Base-by-base conservation (phyloP, 2,113 vertebrate genomes). In the Rhinolophus ferrumequinum region DNA sequence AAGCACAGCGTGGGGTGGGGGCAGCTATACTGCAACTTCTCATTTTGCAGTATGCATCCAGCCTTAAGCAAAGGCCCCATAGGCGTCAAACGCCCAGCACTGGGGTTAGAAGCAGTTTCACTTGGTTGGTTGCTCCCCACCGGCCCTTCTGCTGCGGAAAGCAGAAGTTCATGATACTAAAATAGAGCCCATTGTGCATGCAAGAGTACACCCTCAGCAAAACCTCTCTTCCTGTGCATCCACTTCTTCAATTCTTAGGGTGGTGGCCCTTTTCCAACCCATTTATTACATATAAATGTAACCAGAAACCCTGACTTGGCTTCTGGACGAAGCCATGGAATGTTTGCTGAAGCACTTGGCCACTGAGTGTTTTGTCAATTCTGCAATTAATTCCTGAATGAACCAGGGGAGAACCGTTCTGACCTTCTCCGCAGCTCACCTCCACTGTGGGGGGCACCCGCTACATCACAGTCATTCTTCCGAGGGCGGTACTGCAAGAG, bases 91-190 rank as follows among this genome's bases (percentile, higher is more conserved):
- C 1, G 1, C 41, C 30, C 8, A 0, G n/a, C 21, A 16, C 1
- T 0, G n/a, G 35, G 33, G 21, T 14, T 44, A 58, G 26, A 70
- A 19, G 28, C 10, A 12, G 73, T 72, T 97, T 89, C 81, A 56
- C 50, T 94, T 88, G 58, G 5, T 13, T 10, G 22, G 2, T 33
- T 28, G 54, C 18, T 73, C 15, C 83, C 69, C n/a, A 0, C 0
- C 0, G 3, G 35, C 54, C 79, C 22, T 73, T 88, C 83, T 16
- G 47, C n/a, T 0, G 9, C 47, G 54, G 95, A 97, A 98, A 98
- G 79, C 96, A 97, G 98, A 98, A 98, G 96, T 96, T 95, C 88
- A 44, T 21, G 76, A 33, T 90, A 73, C 91, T 72, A 94, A 64
- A 88, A 97, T 94, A 82, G 95, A 41, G 5, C 72, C 91, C 52